Conservation (phyloP, 2,113 vertebrate species). For the Podocnemis expansa region DNA sequence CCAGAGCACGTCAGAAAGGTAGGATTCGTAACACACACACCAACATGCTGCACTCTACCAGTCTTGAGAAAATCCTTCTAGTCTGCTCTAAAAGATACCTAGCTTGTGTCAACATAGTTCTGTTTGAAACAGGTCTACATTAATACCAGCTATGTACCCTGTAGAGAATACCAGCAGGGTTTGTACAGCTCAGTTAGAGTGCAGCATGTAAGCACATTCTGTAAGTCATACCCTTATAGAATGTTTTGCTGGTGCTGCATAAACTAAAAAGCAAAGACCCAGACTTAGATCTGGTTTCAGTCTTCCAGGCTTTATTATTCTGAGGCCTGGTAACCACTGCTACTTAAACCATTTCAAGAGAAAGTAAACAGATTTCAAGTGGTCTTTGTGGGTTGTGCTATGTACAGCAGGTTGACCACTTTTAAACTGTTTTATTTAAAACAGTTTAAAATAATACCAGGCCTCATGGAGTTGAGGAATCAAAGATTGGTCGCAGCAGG, state of each 20-base stretch:
- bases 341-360: neutral
- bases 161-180: neutral
- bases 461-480: neutral
- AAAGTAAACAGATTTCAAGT: neutral
- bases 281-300: accelerated
- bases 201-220: neutral
- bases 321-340: neutral
- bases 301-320: neutral
- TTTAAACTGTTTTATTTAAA: neutral
- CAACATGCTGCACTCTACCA: neutral
- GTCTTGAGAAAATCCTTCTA: neutral
- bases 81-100: neutral
- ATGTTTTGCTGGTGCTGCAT: neutral
- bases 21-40: neutral
- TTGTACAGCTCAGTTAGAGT: neutral
- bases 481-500: accelerated
- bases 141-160: neutral
- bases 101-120: neutral
- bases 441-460: neutral
- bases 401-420: neutral
- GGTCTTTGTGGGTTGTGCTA: neutral
- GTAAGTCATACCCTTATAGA: neutral
- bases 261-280: neutral
- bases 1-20: neutral
- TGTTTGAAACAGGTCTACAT: neutral